Evolutionary conservation across 2,113 vertebrate species (phyloP), one percentile per base, ranked within the genome.

Genomic region (Myiozetetes cayanensis): DNA sequence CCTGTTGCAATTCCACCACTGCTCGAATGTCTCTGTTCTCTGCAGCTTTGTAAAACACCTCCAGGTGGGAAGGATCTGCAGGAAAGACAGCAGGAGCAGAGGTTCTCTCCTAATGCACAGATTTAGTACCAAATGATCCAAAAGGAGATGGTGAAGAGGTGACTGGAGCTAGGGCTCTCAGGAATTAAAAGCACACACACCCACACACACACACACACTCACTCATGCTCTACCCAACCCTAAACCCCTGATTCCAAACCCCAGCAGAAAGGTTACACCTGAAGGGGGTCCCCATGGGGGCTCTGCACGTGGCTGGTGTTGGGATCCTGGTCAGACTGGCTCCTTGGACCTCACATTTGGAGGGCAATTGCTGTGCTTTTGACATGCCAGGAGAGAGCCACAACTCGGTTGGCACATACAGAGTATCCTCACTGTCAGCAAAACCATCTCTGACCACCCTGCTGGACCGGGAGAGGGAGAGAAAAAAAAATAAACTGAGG

Each of bases 91-190:
- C 76, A 87, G 93, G 73, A 87, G 86, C 72, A 85, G 80, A 95
- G 83, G 30, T 46, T 67, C 73, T 92, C 93, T 94, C 90, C 89
- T 87, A 91, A 73, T 6, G 17, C 89, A 90, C 55, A 52, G 72
- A 72, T 93, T 96, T 66, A 95, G 93, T 95, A 95, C 93, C 93
- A 94, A 96, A 86, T 18, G 80, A 94, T 96, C 91, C 94, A 80
- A 73, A 96, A 92, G 85, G 73, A 46, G 79, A 82, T 87, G 93
- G 89, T 31, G 18, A 72, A 87, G 93, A 92, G 73, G 92, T 73
- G 92, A 85, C 78, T 39, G 95, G 93, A 96, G 82, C 82, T 55
- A 80, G 80, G 84, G 91, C 79, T 90, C 83, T 93, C 92, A 65
- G 84, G 93, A 95, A 93, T 71, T 70, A 47, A 68, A 85, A 94